These are phyloP conservation scores for Drosophila bipectinata DNA, from an alignment of 1,140 invertebrate species.

Conservation along the genomic window DNA sequence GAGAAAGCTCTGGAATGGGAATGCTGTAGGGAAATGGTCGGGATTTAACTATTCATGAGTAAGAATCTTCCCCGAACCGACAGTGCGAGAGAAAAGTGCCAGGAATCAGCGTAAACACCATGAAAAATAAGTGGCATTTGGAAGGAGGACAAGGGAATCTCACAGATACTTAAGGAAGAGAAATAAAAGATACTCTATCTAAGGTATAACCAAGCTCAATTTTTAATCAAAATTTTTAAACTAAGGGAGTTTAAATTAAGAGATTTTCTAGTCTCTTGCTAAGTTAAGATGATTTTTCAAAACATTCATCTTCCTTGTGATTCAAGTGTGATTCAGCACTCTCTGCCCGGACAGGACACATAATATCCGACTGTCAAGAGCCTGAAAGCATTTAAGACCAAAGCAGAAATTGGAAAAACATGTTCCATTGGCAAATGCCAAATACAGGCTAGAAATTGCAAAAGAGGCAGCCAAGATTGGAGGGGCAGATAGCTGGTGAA, in stretches of 20 bases:
- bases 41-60: slow-evolving; percentile 80
- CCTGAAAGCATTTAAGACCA: slow-evolving; percentile 49
- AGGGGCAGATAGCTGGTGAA: slow-evolving; percentile 41
- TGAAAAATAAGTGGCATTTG: slow-evolving; percentile 40
- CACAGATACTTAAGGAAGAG: slow-evolving; percentile 31
- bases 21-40: slow-evolving; percentile 30
- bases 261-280: neutral
- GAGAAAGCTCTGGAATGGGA: slow-evolving; percentile 21
- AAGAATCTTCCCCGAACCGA: slow-evolving; percentile 34
- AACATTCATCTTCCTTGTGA: neutral
- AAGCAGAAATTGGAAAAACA: slow-evolving; percentile 71
- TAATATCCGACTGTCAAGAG: slow-evolving; percentile 43
- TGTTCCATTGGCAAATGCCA: slow-evolving; percentile 56
- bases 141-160: slow-evolving; percentile 6
- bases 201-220: too few species aligned
- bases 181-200: slow-evolving; percentile 22
- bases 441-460: slow-evolving; percentile 18
- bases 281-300: slow-evolving; percentile 1
- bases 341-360: slow-evolving; percentile 9
- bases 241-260: too few species aligned
- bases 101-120: slow-evolving; percentile 38
- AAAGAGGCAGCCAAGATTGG: slow-evolving; percentile 16
- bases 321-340: slow-evolving; percentile 38
- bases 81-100: slow-evolving; percentile 47
- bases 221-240: too few species aligned